Percentiles rank a stretch among this genome's conserved stretches.
Evolutionary conservation across 2,113 vertebrate species (phyloP).

Genomic region (Onychostruthus taczanowskii): DNA sequence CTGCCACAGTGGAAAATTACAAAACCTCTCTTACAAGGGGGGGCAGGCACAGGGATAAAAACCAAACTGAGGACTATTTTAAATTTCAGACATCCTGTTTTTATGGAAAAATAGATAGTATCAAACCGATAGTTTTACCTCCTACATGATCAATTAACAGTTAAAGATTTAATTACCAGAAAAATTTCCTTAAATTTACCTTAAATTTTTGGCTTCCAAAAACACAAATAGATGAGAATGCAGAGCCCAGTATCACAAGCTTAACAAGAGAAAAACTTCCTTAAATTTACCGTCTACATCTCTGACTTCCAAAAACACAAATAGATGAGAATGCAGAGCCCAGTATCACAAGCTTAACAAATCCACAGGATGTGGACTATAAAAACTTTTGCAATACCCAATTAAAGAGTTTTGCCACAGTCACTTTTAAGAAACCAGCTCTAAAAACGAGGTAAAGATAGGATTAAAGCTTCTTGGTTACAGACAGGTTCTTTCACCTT

Average conservation of each 20-base stretch:
- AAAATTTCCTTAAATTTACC: not conserved
- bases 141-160: not conserved
- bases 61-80: not conserved
- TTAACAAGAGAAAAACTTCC: not conserved
- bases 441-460: not conserved
- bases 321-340: not conserved
- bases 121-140: not conserved
- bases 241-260: not conserved
- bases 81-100: not conserved
- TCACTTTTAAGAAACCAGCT: not conserved
- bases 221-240: not conserved
- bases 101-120: not conserved
- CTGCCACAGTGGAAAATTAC: not conserved
- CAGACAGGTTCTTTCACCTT: not conserved
- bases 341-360: not conserved
- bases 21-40: not conserved
- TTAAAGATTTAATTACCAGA: not conserved
- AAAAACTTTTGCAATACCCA: not conserved
- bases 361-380: not conserved
- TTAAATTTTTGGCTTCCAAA: not conserved
- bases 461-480: not conserved
- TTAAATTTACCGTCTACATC: not conserved
- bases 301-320: not conserved
- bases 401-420: not conserved
- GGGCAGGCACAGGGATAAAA: fast-evolving